A percentile compares a stretch with the other conserved stretches of the same genome.
Evolutionary conservation across 2,888 invertebrate species (phyloP).

Genomic region (Epirrhoe tristata): DNA sequence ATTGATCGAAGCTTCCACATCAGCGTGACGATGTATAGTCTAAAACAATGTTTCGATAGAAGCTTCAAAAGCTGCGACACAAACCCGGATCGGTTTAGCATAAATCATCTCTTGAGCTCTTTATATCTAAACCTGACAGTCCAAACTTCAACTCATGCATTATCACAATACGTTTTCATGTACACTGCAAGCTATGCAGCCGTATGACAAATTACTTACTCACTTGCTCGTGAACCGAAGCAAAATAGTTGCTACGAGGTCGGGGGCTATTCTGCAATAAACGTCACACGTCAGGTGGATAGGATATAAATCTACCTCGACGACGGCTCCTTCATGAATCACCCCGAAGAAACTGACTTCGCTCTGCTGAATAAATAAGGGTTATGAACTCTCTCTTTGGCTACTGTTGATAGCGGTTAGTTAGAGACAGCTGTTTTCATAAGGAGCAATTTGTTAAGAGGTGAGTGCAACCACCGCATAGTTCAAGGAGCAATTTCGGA

Average conservation of each 20-base stretch:
- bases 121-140: slow-evolving; percentile 13
- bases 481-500: slow-evolving; percentile 2
- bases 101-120: not conserved
- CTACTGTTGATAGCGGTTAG: slow-evolving; percentile 38
- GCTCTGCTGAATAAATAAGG: slow-evolving; percentile 46
- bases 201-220: slow-evolving; percentile 56
- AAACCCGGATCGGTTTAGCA: not conserved
- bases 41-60: too few species aligned
- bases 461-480: not conserved
- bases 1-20: too few species aligned
- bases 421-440: slow-evolving; percentile 37
- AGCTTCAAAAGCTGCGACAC: not conserved
- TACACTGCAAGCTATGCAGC: slow-evolving; percentile 45
- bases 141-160: slow-evolving; percentile 31
- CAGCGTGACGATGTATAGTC: too few species aligned
- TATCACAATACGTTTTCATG: slow-evolving; percentile 38
- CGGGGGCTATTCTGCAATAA: slow-evolving; percentile 69
- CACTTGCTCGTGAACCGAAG: slow-evolving; percentile 48
- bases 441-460: slow-evolving; percentile 21
- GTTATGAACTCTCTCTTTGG: slow-evolving; percentile 42
- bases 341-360: slow-evolving; percentile 64
- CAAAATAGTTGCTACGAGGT: slow-evolving; percentile 54
- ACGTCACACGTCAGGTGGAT: slow-evolving; percentile 69
- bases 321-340: slow-evolving; percentile 69
- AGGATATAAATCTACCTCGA: slow-evolving; percentile 73